These are phyloP conservation scores for Cephalotes varians DNA, from an alignment of 2,888 invertebrate species.

Conservation along the genomic window DNA sequence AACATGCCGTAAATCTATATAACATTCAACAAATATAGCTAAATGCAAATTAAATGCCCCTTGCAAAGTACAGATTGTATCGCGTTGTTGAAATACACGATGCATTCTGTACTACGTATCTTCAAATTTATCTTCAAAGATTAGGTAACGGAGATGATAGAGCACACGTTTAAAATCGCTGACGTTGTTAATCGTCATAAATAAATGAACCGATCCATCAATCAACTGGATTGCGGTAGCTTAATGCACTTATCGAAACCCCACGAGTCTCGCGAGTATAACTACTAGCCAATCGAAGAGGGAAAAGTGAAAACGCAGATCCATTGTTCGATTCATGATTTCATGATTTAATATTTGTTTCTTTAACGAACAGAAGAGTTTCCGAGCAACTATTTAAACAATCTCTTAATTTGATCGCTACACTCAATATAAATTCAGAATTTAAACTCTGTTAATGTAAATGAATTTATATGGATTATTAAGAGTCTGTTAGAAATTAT, in stretches of 20 bases:
- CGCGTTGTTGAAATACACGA: neutral
- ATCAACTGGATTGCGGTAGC: slow-evolving; percentile 54
- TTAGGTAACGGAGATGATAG: slow-evolving; percentile 30
- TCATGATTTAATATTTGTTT: neutral
- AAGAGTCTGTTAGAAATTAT: slow-evolving; percentile 1
- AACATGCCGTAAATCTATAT: slow-evolving; percentile 1
- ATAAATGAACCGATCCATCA: slow-evolving; percentile 57
- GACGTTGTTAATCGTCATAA: slow-evolving; percentile 53
- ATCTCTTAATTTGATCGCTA: neutral
- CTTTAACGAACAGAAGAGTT: neutral
- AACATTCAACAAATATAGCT: slow-evolving; percentile 7
- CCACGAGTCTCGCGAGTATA: slow-evolving; percentile 41
- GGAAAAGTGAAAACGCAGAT: slow-evolving; percentile 19
- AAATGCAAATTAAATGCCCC: neutral
- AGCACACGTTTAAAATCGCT: slow-evolving; percentile 33
- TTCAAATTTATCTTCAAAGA: slow-evolving; percentile 3
- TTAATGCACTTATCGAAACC: slow-evolving; percentile 63
- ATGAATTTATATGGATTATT: slow-evolving; percentile 12
- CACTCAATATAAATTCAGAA: neutral
- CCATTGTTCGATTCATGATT: neutral
- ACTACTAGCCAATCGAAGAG: slow-evolving; percentile 15
- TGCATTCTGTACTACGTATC: neutral
- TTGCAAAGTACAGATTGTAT: slow-evolving; percentile 16
- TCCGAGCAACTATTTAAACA: neutral
- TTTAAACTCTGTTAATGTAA: neutral